phyloP scores from a whole-genome alignment of 2,113 vertebrate genomes.

The Misgurnus mizolepis region DNA sequence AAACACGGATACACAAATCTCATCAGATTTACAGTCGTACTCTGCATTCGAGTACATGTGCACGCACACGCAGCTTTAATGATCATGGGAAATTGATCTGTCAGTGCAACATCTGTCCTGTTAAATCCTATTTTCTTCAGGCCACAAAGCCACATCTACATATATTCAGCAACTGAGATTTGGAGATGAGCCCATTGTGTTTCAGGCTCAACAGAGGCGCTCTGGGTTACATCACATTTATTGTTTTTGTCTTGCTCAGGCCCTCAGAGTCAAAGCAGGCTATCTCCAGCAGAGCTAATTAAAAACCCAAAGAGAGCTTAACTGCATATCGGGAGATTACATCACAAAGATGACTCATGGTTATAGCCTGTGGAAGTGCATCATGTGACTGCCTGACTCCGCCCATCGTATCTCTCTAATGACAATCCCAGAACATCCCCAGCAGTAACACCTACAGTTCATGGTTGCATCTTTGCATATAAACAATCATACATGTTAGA shows the following conservation, averaged over 20 bases:
- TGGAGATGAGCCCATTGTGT: neutral
- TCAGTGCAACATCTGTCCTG: constrained; percentile 37
- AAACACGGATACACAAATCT: constrained; percentile 6
- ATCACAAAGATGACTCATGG: constrained; percentile 70
- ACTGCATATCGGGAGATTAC: constrained; percentile 65
- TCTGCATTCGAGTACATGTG: neutral
- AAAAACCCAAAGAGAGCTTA: constrained; percentile 54
- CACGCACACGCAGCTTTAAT: neutral
- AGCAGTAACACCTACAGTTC: neutral
- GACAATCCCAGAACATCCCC: constrained; percentile 36
- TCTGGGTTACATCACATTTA: constrained; percentile 12
- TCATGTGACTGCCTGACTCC: constrained; percentile 51
- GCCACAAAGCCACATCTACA: constrained; percentile 4
- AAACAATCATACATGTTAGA: constrained; percentile 17
- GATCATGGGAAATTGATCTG: constrained; percentile 29
- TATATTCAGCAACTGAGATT: neutral
- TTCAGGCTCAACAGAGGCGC: constrained; percentile 2
- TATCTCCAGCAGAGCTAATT: constrained; percentile 50
- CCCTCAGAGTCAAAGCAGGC: constrained; percentile 5
- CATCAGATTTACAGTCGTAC: constrained; percentile 13
- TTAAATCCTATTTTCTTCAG: constrained; percentile 21
- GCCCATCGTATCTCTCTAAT: constrained; percentile 47
- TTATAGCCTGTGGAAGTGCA: constrained; percentile 59
- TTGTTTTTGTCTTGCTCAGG: constrained; percentile 29
- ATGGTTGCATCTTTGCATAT: neutral